Evolutionary conservation across 2,113 vertebrate species (phyloP).

Genomic region (Sialia sialis): DNA sequence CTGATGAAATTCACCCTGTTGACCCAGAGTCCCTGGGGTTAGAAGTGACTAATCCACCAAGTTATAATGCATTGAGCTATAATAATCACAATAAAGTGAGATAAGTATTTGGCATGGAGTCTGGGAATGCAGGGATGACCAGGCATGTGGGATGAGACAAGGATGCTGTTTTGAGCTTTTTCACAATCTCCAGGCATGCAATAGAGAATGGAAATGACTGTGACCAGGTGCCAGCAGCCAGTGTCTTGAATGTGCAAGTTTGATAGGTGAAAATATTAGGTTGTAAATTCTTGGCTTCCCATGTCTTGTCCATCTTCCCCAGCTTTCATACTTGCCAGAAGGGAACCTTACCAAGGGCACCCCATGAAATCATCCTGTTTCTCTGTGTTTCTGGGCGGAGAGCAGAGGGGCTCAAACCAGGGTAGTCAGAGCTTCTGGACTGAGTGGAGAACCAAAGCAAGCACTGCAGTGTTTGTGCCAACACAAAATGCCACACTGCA

Average conservation of each 20-base stretch:
- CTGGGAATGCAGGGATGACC: background rate
- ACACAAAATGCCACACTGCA: constrained; percentile 5
- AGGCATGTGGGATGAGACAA: background rate
- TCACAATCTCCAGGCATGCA: background rate
- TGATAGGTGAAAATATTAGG: background rate
- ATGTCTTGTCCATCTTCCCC: background rate
- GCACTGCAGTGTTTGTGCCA: background rate
- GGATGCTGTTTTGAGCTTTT: background rate
- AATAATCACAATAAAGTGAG: background rate
- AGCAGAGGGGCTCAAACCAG: background rate
- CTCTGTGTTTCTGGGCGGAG: background rate
- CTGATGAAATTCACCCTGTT: background rate
- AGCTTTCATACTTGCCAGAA: background rate
- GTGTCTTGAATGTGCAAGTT: background rate
- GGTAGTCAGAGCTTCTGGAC: background rate
- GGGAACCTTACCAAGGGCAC: background rate
- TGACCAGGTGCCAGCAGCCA: background rate
- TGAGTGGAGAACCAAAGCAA: background rate
- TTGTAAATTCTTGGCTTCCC: background rate
- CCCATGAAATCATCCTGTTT: background rate
- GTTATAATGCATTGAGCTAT: background rate
- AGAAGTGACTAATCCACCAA: background rate
- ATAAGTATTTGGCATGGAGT: accelerated
- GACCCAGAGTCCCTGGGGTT: background rate
- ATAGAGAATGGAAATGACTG: background rate